A percentile compares a stretch with the other conserved stretches of the same genome.
Conservation (phyloP, 2,888 invertebrate genomes). For the Habroteleia sp. region DNA sequence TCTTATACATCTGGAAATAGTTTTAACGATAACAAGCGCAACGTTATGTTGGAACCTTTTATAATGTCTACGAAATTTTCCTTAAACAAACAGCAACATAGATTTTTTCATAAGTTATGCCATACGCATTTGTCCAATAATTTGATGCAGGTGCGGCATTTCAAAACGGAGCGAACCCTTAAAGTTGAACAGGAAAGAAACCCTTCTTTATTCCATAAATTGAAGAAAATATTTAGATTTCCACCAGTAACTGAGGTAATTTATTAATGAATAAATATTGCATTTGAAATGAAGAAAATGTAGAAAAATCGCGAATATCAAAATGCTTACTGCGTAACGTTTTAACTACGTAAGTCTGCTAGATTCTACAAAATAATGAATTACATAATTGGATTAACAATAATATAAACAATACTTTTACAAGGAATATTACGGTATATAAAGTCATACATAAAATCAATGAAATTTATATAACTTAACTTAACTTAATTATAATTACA, state of each 20-base stretch:
- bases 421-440: too few species aligned
- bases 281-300: too few species aligned
- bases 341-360: too few species aligned
- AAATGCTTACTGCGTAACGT: too few species aligned
- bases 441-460: too few species aligned
- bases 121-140: slow-evolving; percentile 60
- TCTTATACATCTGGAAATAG: slow-evolving; percentile 76
- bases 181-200: slow-evolving; percentile 87
- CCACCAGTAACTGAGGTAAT: slow-evolving; percentile 30
- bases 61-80: slow-evolving; percentile 64
- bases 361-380: too few species aligned
- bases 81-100: slow-evolving; percentile 66
- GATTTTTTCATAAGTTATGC: slow-evolving; percentile 65
- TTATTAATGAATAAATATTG: too few species aligned
- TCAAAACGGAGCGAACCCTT: slow-evolving; percentile 90
- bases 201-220: slow-evolving; percentile 82
- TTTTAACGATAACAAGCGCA: slow-evolving; percentile 76
- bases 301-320: too few species aligned
- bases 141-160: slow-evolving; percentile 85
- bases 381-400: too few species aligned
- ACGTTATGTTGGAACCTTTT: slow-evolving; percentile 67
- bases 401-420: too few species aligned
- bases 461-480: too few species aligned
- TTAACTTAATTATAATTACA: too few species aligned
- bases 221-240: slow-evolving; percentile 71